phyloP scores from a whole-genome alignment of 2,888 invertebrate genomes.

The Erebia aethiops region DNA sequence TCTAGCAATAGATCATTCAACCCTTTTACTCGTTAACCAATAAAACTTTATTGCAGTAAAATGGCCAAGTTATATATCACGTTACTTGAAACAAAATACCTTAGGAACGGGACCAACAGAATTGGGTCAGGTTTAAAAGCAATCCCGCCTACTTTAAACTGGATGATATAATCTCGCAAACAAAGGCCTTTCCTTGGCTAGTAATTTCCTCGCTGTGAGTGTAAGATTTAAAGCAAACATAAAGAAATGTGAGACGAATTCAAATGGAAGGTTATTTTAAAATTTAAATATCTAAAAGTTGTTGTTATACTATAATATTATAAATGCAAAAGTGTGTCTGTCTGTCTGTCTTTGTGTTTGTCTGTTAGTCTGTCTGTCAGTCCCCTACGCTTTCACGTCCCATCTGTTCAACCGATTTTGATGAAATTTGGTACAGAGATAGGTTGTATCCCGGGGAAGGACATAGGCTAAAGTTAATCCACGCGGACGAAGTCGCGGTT shows the following conservation, averaged over 20 bases:
- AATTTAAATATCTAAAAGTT: neutral
- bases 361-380: too few relatives aligned
- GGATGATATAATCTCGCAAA: slow-evolving; percentile 33
- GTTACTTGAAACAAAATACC: slow-evolving; percentile 14
- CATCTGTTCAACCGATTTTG: too few relatives aligned
- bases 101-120: slow-evolving; percentile 6
- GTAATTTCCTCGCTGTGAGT: slow-evolving; percentile 17
- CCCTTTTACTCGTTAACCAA: neutral
- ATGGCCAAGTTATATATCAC: slow-evolving; percentile 8
- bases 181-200: slow-evolving; percentile 26
- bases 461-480: too few relatives aligned
- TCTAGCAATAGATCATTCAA: neutral
- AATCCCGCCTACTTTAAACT: slow-evolving; percentile 33
- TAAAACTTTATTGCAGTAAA: neutral
- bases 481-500: too few relatives aligned
- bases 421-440: too few relatives aligned
- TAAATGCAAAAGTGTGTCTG: too few relatives aligned
- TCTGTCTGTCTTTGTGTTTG: too few relatives aligned
- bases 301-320: too few relatives aligned
- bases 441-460: too few relatives aligned
- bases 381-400: too few relatives aligned
- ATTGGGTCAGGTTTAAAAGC: slow-evolving; percentile 36
- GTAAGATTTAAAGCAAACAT: slow-evolving; percentile 11
- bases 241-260: slow-evolving; percentile 13
- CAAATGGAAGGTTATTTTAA: slow-evolving; percentile 12